Evolutionary conservation across 2,113 vertebrate genomes (phyloP), one percentile per base, ranked within the genome.

Genomic region (Dicaeum eximium): DNA sequence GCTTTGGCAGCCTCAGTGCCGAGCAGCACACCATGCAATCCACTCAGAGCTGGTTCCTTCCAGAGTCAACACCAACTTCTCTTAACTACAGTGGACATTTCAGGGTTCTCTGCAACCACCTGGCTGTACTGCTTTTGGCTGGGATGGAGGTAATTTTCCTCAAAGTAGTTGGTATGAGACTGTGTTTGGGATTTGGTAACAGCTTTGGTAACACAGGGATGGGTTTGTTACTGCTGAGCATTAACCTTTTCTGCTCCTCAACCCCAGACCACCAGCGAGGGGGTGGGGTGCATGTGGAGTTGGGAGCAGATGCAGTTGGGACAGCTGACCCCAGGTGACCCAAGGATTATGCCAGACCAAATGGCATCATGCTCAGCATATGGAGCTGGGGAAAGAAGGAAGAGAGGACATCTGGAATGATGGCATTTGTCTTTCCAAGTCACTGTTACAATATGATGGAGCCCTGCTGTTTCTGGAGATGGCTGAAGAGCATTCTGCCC

Each of bases 251-350:
- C 40, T 62, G 8, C 23, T 56, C 23, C 47, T 37, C 54, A 67
- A 23, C 9, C 9, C 62, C 9, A 24, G 11, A 9, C 11, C 27
- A 48, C 13, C 40, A 61, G 31, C 0, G 2, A 42, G 15, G 31
- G 24, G 15, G 0, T 12, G 18, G 19, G 40, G 6, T 40, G 6
- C 53, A 33, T 4, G 1, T 7, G 40, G 53, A 42, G 15, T 0
- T 74, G 23, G 40, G 40, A 74, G 31, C 3, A 14, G 42, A 54
- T 7, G 9, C 14, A n/a, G 8, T 0, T 4, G 12, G 47, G 42
- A 50, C 28, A 44, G 13, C 27, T 69, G 33, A 44, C 23, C 42
- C 16, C 4, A 30, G 15, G 5, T 50, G 35, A 38, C 16, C 23
- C 20, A 50, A 56, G 69, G 14, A 48, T 13, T 50, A 61, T 56